Evolutionary conservation across 2,888 invertebrate genomes (phyloP), one percentile per base, ranked within the genome.

Genomic region (Alsophila aescularia): DNA sequence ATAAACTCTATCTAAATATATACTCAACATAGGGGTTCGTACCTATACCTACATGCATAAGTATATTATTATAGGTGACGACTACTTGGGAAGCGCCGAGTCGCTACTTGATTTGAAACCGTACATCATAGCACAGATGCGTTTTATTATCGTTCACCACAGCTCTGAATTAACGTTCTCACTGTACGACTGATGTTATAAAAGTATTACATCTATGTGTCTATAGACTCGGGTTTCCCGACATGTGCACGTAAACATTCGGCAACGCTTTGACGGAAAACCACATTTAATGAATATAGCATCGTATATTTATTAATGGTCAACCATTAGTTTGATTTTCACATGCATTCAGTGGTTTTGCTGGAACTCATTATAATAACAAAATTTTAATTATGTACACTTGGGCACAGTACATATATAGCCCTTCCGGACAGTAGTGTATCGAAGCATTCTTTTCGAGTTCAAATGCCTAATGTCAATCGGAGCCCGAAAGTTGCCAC

Each of bases 281-380:
- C 73, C 77, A 71, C 76, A 74, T 70, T 61, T 66, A 74, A 58
- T 75, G 73, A 74, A 77, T 75, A 75, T 69, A 55, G 64, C 57
- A 71, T 60, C 57, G 63, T 69, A 67, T 67, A 69, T 77, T 75
- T 77, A 70, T 74, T 76, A 77, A 79, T 75, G 73, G 66, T 66
- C 64, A 68, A 67, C 72, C 74, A 78, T 81, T 83, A 77, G 79
- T 82, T 83, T 79, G 68, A 79, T 79, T 81, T 79, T 75, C 75
- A 76, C 72, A 71, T 77, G 73, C 72, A 75, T 72, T 77, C 76
- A 73, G 77, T 61, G 77, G 80, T 79, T 77, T 69, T 66, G 60
- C 65, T 70, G 67, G 65, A 72, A 70, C 71, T 77, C 73, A 75
- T 79, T 79, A 75, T 59, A 73, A 72, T 73, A 73, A 77, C 73